Percentiles rank a stretch among this genome's conserved stretches.
Evolutionary conservation across 2,888 invertebrate species (phyloP).

Genomic region (Ommatoiulus sabulosus): DNA sequence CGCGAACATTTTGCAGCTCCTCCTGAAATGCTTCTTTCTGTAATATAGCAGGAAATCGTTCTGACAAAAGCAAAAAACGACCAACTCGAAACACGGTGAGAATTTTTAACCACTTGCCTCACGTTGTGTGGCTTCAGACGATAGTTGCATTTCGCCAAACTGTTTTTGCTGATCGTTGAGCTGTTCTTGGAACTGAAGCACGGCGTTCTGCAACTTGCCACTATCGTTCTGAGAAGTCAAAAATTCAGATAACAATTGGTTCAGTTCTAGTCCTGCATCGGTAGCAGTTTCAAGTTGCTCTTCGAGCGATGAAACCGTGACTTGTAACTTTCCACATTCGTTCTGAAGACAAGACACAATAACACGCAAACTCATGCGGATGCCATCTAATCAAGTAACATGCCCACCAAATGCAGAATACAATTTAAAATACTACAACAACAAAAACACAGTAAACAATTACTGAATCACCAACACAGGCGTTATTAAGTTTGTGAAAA

Average conservation of each 20-base stretch:
- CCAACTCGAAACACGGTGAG: background rate
- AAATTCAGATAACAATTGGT: conserved; percentile 76
- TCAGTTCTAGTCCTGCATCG: conserved; percentile 81
- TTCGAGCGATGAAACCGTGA: conserved; percentile 77
- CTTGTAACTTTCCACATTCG: conserved; percentile 73
- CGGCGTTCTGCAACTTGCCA: conserved; percentile 74
- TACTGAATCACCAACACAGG: background rate
- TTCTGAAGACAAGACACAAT: conserved; percentile 63
- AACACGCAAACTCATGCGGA: conserved; percentile 48
- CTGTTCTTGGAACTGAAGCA: conserved; percentile 76
- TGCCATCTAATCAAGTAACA: conserved; percentile 31
- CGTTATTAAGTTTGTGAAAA: too few relatives aligned
- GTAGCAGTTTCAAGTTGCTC: conserved; percentile 84
- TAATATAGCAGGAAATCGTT: background rate
- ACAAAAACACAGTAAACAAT: background rate
- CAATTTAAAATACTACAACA: background rate
- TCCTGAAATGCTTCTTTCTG: background rate
- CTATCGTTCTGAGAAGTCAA: conserved; percentile 77
- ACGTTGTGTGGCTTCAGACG: conserved; percentile 54
- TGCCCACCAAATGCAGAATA: conserved; percentile 27
- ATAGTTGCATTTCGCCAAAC: conserved; percentile 67
- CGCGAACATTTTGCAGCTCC: background rate
- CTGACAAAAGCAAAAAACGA: background rate
- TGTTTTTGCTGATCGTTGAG: conserved; percentile 76
- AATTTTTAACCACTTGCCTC: conserved; percentile 49